phyloP scores from a whole-genome alignment of 2,888 invertebrate genomes.

The Malacosoma neustria region DNA sequence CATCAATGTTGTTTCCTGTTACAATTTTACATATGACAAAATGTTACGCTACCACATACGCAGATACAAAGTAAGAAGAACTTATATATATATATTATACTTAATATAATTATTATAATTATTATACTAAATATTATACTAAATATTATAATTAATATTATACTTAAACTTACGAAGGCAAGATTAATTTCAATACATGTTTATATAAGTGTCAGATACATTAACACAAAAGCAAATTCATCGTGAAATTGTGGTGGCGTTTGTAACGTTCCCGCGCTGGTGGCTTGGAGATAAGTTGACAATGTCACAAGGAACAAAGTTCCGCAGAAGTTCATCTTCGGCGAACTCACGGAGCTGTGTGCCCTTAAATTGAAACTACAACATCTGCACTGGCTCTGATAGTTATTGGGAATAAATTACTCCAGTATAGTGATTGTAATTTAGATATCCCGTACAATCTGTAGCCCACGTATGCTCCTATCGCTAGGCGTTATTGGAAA shows the following conservation, averaged over 20 bases:
- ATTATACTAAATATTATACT: no score
- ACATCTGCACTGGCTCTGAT: constrained; percentile 61
- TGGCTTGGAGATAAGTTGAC: constrained; percentile 65
- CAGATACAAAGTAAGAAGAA: no score
- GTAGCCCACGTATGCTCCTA: background rate
- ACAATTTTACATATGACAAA: no score
- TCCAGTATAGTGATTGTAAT: constrained; percentile 15
- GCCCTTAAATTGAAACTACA: constrained; percentile 70
- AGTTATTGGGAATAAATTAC: constrained; percentile 56
- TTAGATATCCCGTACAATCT: background rate
- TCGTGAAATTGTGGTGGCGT: constrained; percentile 26
- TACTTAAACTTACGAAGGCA: constrained; percentile 15
- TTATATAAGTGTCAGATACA: background rate
- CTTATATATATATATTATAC: no score
- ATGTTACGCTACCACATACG: no score
- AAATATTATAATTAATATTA: no score
- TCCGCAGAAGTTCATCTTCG: constrained; percentile 54
- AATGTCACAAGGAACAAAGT: constrained; percentile 63
- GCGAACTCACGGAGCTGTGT: constrained; percentile 46
- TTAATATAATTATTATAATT: no score
- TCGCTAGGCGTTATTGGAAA: background rate
- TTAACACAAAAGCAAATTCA: constrained; percentile 3
- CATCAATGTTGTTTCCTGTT: no score
- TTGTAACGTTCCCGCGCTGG: constrained; percentile 39
- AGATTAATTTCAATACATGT: background rate